A percentile compares a stretch with the other conserved stretches of the same genome.
These are phyloP conservation scores for Galleria mellonella DNA, from an alignment of 1,140 invertebrate genomes.

Conservation along the genomic window DNA sequence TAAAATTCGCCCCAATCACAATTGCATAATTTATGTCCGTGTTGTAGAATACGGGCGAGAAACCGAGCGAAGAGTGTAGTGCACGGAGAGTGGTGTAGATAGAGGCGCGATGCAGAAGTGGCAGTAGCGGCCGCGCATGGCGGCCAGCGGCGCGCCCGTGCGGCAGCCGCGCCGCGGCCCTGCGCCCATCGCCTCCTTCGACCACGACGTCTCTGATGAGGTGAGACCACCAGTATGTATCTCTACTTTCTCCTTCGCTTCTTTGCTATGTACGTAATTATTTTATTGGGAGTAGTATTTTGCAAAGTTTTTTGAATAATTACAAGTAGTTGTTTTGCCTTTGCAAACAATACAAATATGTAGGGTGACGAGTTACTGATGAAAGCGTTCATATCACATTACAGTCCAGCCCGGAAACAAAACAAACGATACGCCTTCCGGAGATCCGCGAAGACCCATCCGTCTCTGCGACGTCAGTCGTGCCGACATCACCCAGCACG, in stretches of 20 bases:
- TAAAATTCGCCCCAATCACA: too few relatives aligned
- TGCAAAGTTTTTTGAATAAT: too few relatives aligned
- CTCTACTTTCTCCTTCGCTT: slow-evolving; percentile 16
- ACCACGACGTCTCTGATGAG: slow-evolving; percentile 89
- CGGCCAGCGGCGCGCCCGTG: slow-evolving; percentile 36
- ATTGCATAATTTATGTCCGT: too few relatives aligned
- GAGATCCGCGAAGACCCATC: slow-evolving; percentile 79
- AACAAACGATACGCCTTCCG: slow-evolving; percentile 77
- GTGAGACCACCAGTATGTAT: slow-evolving; percentile 78
- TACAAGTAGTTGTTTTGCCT: not conserved
- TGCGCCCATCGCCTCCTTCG: slow-evolving; percentile 94
- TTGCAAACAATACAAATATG: not conserved
- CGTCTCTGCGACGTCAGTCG: slow-evolving; percentile 13
- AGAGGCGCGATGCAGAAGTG: slow-evolving; percentile 9
- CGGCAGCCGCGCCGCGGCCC: slow-evolving; percentile 86
- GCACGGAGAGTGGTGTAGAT: not conserved
- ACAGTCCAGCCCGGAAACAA: slow-evolving; percentile 79
- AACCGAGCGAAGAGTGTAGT: too few relatives aligned
- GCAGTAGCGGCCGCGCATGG: slow-evolving; percentile 27
- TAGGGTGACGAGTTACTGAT: too few relatives aligned
- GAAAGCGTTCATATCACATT: too few relatives aligned
- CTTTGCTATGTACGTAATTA: not conserved
- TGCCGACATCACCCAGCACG: slow-evolving; percentile 1
- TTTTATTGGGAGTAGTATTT: too few relatives aligned
- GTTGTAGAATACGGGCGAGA: too few relatives aligned